Evolutionary conservation across 2,113 vertebrate species (phyloP), one percentile per base, ranked within the genome.

Genomic region (Ornithorhynchus anatinus): DNA sequence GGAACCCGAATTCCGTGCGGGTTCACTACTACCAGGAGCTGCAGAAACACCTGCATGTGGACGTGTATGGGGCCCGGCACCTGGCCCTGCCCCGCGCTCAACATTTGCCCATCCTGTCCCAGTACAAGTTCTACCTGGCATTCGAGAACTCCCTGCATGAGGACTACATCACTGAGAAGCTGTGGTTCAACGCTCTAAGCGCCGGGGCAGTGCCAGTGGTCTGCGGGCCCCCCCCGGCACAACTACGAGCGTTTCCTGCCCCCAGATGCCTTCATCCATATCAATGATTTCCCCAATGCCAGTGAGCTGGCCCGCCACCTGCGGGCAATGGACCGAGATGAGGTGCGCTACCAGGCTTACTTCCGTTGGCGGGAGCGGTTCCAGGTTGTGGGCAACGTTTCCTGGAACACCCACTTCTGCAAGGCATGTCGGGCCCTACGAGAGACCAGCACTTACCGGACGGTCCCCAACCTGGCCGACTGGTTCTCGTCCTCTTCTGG

Each of bases 151-250:
- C 94, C 0, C 17, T 58, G 56, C 85, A 93, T 1, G 80, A 48
- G 1, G 94, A 94, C 71, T 96, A 94, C 78, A 93, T 95, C 78
- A 93, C 89, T 0, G 94, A 95, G 89, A 96, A 96, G 76, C 78
- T 94, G 10, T 95, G 94, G 94, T 33, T 16, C 35, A 96, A 95
- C 0, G 89, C 93, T 1, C 58, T 94, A 64, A 54, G 58, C 16
- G 75, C 94, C 0, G 73, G 91, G 32, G 69, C 81, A 0, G 50
- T 93, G 22, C 94, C 94, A 0, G 83, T 94, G 0, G 93, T 95
- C 6, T 65, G 93, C 2, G 94, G 95, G 0, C 91, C 95, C 5
- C 5, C 64, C 86, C 8, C 70, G 90, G 22, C 12, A 38, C 5
- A 91, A 89, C 80, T 94, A 94, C 0, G 89, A 95, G 44, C 79